Conservation (phyloP, 1,140 invertebrate species). For the Pogonus chalceus region DNA sequence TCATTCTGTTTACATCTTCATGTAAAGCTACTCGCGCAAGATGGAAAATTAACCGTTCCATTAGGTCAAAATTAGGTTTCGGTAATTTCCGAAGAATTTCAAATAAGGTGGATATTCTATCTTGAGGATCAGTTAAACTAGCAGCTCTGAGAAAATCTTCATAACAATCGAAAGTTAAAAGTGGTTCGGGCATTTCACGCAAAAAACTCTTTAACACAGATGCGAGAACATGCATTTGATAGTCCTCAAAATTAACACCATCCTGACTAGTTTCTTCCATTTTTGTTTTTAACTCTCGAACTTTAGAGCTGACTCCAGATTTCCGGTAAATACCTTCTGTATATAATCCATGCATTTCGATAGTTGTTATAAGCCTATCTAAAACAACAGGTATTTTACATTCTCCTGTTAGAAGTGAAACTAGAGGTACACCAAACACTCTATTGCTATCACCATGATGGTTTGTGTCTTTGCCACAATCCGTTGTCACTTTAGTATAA, state of each 20-base stretch:
- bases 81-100: constrained; percentile 83
- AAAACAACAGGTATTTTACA: constrained; percentile 72
- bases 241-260: constrained; percentile 56
- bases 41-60: constrained; percentile 89
- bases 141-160: constrained; percentile 86
- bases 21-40: constrained; percentile 77
- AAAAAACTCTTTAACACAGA: constrained; percentile 88
- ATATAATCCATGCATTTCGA: constrained; percentile 86
- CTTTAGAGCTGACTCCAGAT: constrained; percentile 75
- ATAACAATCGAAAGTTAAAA: constrained; percentile 88
- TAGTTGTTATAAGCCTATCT: constrained; percentile 76
- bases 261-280: constrained; percentile 65
- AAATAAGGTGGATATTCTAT: constrained; percentile 74
- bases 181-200: constrained; percentile 84
- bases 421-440: constrained; percentile 69
- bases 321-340: constrained; percentile 91
- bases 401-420: constrained; percentile 61
- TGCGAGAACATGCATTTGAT: constrained; percentile 76
- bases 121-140: constrained; percentile 69
- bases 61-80: constrained; percentile 78
- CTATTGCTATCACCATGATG: constrained; percentile 43
- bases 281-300: constrained; percentile 59
- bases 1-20: constrained; percentile 88
- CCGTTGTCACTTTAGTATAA: constrained; percentile 54
- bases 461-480: constrained; percentile 48